A percentile compares a stretch with the other conserved stretches of the same genome.
Evolutionary conservation across 92 coral and sea anemone species (phyloP).

Genomic region (Parazoanthus darwini): DNA sequence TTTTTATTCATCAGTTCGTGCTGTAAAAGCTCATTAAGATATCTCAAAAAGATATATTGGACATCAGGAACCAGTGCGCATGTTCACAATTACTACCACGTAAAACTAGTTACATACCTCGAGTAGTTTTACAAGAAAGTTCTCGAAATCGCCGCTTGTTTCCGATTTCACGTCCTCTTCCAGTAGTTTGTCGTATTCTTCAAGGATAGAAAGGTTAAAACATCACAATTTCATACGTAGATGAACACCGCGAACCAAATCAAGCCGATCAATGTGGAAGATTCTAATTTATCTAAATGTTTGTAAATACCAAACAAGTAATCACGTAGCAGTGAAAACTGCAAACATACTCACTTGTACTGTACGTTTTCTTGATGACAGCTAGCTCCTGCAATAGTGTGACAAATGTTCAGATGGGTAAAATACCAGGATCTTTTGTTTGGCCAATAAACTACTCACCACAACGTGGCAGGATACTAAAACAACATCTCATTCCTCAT

Average conservation of each 20-base stretch:
- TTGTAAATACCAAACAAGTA: not conserved
- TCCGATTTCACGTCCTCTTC: constrained; percentile 81
- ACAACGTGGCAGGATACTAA: not conserved
- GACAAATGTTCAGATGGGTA: not conserved
- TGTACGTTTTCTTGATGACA: constrained; percentile 57
- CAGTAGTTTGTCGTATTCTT: constrained; percentile 69
- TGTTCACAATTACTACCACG: not conserved
- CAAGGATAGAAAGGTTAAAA: not conserved
- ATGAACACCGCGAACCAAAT: not conserved
- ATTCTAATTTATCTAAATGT: not conserved
- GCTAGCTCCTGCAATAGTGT: constrained; percentile 58
- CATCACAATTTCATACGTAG: not conserved
- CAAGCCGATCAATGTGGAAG: not conserved
- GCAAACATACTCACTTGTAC: constrained; percentile 50
- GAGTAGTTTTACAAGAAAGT: constrained; percentile 69
- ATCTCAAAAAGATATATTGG: no score
- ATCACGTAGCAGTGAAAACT: not conserved
- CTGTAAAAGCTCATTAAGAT: no score
- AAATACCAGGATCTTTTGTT: not conserved
- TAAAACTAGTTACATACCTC: constrained; percentile 45
- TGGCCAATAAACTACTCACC: not conserved
- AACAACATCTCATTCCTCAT: no score
- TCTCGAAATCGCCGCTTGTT: constrained; percentile 86
- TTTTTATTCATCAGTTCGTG: not conserved
- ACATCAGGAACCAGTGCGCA: not conserved